Evolutionary conservation across 2,113 vertebrate species (phyloP).

Genomic region (Barbus barbus): DNA sequence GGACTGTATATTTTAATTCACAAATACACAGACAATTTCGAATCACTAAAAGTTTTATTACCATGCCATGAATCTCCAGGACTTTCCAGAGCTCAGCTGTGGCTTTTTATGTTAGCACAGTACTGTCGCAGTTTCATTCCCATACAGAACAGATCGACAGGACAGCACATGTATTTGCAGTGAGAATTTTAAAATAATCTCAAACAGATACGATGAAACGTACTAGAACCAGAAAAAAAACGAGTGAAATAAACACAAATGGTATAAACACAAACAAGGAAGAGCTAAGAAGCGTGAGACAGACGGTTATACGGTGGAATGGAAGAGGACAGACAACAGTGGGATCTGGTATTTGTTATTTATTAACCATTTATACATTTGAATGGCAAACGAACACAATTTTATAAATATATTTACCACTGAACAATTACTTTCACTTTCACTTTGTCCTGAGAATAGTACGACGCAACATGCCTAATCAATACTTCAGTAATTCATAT

Average conservation of each 20-base stretch:
- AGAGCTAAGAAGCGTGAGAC: neutral
- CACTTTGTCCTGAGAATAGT: neutral
- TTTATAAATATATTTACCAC: neutral
- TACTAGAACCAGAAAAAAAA: neutral
- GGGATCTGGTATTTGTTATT: conserved; percentile 36
- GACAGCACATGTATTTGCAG: neutral
- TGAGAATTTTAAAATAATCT: neutral
- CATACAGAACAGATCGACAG: neutral
- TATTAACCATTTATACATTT: neutral
- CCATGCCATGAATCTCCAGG: neutral
- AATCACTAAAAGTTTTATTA: neutral
- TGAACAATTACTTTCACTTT: conserved; percentile 28
- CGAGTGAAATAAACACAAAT: neutral
- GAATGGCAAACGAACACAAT: no score
- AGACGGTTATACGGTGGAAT: neutral
- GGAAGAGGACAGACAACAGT: neutral
- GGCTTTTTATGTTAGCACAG: neutral
- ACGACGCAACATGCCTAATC: neutral
- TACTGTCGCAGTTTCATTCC: neutral
- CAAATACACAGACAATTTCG: neutral
- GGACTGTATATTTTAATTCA: neutral
- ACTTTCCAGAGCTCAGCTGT: conserved; percentile 2
- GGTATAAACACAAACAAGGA: neutral
- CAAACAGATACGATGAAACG: neutral
- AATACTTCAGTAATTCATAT: neutral